Conservation (phyloP, 2,113 vertebrate species). For the Nycticorax nycticorax region DNA sequence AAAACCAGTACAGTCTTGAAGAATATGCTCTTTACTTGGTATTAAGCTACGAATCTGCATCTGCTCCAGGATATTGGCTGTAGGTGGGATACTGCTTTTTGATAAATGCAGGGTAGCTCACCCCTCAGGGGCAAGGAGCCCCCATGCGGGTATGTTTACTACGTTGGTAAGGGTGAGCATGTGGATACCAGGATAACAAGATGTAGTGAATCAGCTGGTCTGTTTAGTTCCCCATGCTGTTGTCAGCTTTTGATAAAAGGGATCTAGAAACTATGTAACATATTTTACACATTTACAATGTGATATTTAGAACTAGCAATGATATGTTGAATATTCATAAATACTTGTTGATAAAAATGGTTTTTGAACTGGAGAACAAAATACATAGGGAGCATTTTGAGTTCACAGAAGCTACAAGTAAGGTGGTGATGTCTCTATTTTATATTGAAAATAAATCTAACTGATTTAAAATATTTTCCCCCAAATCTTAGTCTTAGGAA, state of each 20-base stretch:
- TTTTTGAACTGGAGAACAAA: neutral
- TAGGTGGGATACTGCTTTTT: neutral
- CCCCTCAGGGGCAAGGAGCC: neutral
- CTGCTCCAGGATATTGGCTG: neutral
- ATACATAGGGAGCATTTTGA: neutral
- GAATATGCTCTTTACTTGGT: neutral
- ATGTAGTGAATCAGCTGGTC: neutral
- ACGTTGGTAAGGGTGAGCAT: neutral
- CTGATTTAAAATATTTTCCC: neutral
- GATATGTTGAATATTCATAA: neutral
- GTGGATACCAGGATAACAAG: neutral
- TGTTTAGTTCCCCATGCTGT: neutral
- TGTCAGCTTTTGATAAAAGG: neutral
- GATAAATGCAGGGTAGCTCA: neutral
- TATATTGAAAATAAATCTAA: neutral
- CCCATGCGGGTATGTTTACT: neutral
- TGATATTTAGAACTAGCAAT: neutral
- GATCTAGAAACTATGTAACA: neutral
- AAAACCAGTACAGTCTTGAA: neutral
- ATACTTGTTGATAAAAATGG: neutral
- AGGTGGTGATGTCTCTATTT: neutral
- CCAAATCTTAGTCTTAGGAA: neutral
- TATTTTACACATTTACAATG: neutral
- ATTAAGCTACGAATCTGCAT: neutral
- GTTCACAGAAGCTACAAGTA: neutral